Evolutionary conservation across 2,888 invertebrate genomes (phyloP), one percentile per base, ranked within the genome.

Genomic region (Phaedon cochleariae): DNA sequence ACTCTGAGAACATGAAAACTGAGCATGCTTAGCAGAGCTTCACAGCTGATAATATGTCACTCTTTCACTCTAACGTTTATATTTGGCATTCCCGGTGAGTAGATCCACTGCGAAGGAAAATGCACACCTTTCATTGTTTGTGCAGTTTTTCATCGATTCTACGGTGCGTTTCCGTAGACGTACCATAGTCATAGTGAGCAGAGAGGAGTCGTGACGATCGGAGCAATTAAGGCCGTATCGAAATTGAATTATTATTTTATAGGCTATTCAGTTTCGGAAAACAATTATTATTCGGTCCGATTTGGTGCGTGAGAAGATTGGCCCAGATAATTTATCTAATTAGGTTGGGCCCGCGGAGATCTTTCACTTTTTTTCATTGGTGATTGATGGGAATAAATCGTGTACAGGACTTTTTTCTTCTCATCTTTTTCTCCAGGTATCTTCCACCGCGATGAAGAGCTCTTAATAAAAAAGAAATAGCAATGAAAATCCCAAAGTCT

Each of bases 231-330:
- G 70, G 74, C 62, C 69, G 61, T 71, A 74, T 73, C 75, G 73
- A 76, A 76, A 76, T 76, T 77, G 72, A 77, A 76, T 76, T 74
- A 76, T 74, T 74, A 76, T 72, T 76, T 76, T 71, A 73, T 69
- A 68, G 71, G 66, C 73, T 62, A 73, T 73, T 71, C 73, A 66
- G 67, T 68, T 69, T 71, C 67, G 68, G 68, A 66, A 73, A 74
- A 74, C 73, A 71, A 73, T 73, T 72, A 73, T 73, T 72, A 74
- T 73, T 73, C 70, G 72, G 66, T 71, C 71, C 70, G 64, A 71
- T 71, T 70, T 68, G 59, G 69, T 62, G 67, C 70, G 70, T 67
- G 73, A 72, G 74, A 72, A 72, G 71, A 73, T 69, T 71, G 70
- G 57, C 65, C 70, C 70, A 67, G 71, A 74, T 73, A 70, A 71